phyloP scores from a whole-genome alignment of 2,888 invertebrate genomes.

The Halocaridina rubra region DNA sequence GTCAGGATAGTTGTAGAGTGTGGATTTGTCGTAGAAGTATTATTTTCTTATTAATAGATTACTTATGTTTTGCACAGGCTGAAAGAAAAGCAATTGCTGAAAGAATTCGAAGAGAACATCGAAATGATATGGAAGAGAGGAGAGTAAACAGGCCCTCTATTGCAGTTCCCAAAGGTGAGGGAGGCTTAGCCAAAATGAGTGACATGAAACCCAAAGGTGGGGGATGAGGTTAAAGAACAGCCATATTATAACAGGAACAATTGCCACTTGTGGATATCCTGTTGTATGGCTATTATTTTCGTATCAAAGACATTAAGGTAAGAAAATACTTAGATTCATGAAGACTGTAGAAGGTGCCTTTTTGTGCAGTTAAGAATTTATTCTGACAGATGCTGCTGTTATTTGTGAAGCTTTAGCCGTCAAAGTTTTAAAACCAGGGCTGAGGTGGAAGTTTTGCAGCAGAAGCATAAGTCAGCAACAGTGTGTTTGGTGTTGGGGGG shows the following conservation, averaged over 20 bases:
- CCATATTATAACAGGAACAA: no score
- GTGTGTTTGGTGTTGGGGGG: no score
- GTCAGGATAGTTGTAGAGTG: no score
- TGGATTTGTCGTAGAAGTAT: no score
- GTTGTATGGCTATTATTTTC: not conserved
- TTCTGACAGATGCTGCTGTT: no score
- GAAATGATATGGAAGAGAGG: slow-evolving; percentile 4
- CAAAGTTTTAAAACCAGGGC: not conserved
- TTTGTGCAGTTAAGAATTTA: no score
- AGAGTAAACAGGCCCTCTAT: not conserved
- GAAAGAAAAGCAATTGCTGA: slow-evolving; percentile 40
- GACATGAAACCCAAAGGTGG: slow-evolving; percentile 19
- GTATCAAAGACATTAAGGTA: no score
- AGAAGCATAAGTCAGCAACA: no score
- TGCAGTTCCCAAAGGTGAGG: slow-evolving; percentile 1
- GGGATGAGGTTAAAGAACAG: slow-evolving; percentile 31
- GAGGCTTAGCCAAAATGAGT: slow-evolving; percentile 5
- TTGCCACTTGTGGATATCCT: no score
- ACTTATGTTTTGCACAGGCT: slow-evolving; percentile 29
- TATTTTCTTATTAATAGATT: no score
- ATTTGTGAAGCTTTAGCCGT: not conserved
- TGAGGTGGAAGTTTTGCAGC: not conserved
- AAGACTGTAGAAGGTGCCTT: no score
- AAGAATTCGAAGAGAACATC: slow-evolving; percentile 31
- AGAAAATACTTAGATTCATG: no score